Evolutionary conservation across 2,888 invertebrate genomes (phyloP).

Genomic region (Ennomos quercinarius): DNA sequence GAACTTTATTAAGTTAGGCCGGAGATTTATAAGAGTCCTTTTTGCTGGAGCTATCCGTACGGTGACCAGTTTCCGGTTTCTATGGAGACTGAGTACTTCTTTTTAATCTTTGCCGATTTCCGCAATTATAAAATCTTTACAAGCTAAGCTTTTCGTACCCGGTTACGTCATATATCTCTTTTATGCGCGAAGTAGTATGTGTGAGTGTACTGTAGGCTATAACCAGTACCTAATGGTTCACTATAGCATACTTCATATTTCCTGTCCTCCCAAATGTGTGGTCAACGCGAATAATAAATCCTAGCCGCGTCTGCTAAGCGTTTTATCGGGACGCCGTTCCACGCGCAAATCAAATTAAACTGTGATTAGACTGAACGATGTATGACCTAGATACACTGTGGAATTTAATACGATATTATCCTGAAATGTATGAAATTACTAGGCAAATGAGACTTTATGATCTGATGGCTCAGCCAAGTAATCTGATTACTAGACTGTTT

Average conservation of each 20-base stretch:
- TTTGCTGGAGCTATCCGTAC: slow-evolving; percentile 71
- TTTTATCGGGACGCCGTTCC: slow-evolving; percentile 71
- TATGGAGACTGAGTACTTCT: slow-evolving; percentile 11
- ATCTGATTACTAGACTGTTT: too few relatives aligned
- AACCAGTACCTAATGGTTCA: too few relatives aligned
- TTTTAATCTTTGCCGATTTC: slow-evolving; percentile 9
- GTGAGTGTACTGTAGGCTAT: too few relatives aligned
- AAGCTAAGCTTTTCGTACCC: too few relatives aligned
- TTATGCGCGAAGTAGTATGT: too few relatives aligned
- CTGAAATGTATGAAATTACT: too few relatives aligned
- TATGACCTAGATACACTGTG: slow-evolving; percentile 65
- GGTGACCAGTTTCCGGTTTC: slow-evolving; percentile 31
- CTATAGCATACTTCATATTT: not conserved
- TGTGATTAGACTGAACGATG: slow-evolving; percentile 64
- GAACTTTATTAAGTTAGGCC: slow-evolving; percentile 76
- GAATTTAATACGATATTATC: too few relatives aligned
- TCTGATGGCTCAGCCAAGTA: too few relatives aligned
- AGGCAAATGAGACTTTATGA: too few relatives aligned
- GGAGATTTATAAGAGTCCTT: slow-evolving; percentile 78
- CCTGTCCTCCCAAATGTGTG: slow-evolving; percentile 19
- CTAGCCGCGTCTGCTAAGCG: slow-evolving; percentile 71
- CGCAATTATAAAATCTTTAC: not conserved
- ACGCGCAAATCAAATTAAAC: slow-evolving; percentile 79
- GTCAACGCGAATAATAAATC: slow-evolving; percentile 64
- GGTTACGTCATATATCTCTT: too few relatives aligned